Percentiles rank a stretch among this genome's conserved stretches.
Evolutionary conservation across 2,113 vertebrate species (phyloP).

Genomic region (Melanerpes aurifrons): DNA sequence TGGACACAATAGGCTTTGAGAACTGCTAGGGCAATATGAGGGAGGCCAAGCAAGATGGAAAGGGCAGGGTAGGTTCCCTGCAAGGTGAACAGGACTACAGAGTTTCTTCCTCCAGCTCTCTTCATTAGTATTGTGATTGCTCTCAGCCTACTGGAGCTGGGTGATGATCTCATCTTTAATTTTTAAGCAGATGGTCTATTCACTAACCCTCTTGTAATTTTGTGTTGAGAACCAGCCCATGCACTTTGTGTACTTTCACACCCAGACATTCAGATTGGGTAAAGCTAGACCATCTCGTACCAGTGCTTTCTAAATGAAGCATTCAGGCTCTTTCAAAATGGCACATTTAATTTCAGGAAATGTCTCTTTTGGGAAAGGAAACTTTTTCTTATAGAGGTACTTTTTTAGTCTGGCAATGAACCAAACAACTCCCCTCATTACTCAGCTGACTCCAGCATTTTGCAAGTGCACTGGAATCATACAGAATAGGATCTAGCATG

Average conservation of each 20-base stretch:
- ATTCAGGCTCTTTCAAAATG: neutral
- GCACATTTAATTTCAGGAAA: neutral
- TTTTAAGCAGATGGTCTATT: neutral
- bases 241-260: neutral
- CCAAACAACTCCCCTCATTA: neutral
- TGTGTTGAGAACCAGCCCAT: neutral
- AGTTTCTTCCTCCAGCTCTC: neutral
- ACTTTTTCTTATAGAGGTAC: neutral
- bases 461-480: neutral
- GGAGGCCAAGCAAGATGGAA: neutral
- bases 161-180: neutral
- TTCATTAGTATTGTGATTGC: neutral
- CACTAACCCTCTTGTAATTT: neutral
- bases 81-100: rapidly evolving
- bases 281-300: neutral
- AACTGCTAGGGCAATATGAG: neutral
- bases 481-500: neutral
- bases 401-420: neutral
- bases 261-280: neutral
- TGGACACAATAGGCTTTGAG: neutral
- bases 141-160: neutral
- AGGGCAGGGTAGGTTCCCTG: neutral
- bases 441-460: neutral
- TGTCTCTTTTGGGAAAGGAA: neutral
- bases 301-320: neutral